Evolutionary conservation across 2,888 invertebrate genomes (phyloP), one percentile per base, ranked within the genome.

Genomic region (Cephus rjabovi): DNA sequence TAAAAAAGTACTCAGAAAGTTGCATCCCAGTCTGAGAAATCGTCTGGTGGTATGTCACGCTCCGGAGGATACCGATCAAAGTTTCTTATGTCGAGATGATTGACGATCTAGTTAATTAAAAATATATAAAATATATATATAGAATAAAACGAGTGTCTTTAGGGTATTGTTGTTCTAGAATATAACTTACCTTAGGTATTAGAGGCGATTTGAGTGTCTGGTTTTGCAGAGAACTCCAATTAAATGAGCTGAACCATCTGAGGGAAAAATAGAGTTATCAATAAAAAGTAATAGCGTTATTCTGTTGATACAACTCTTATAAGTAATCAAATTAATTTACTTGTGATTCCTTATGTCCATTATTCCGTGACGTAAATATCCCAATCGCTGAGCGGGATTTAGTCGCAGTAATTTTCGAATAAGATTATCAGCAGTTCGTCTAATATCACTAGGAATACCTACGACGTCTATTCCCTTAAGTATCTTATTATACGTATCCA

Each of bases 401-500:
- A 96, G 95, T 76, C 96, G 94, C 90, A 98, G 97, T 31, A 98
- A 93, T 87, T 96, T 95, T 83, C 95, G 95, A 77, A 98, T 96
- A 31, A 98, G 93, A 82, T 95, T 92, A 84, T 96, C 95, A 1
- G 97, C 97, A 12, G 95, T 94, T 84, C 95, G 95, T 80, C 95
- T 94, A 79, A 98, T 94, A 77, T 94, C 93, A 34, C 95, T 94
- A 76, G 97, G 96, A 92, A 98, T 96, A 81, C 95, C 94, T 1
- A 96, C 94, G n/a, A 95, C 95, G 89, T 98, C 97, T 76, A 98
- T 97, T 69, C 98, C 98, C 83, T 95, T 95, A 77, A 98, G 92
- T 86, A 98, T 98, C 81, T 97, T 94, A 83, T 97, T 97, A 92
- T 97, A 98, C 0, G 98, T 97, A 91, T 96, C 96, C 94, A 98